Percentiles rank a stretch among this genome's conserved stretches.
phyloP scores from a whole-genome alignment of 2,113 vertebrate species.

The Pseudonaja textilis region DNA sequence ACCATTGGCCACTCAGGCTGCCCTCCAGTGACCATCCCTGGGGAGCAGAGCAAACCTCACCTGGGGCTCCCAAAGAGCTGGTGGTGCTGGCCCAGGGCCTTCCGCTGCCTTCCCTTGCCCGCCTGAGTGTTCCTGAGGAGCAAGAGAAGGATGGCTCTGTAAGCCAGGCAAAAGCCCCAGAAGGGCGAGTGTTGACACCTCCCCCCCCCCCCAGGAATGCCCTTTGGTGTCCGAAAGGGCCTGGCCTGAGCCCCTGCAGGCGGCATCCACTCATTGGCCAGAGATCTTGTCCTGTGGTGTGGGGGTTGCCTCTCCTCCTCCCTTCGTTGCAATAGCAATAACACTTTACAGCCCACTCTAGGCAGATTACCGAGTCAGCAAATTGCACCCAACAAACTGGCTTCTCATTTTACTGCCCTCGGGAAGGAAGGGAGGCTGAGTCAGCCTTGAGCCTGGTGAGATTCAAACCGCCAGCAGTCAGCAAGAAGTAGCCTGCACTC shows the following conservation, averaged over 20 bases:
- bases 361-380: too few relatives aligned
- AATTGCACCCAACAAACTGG: too few relatives aligned
- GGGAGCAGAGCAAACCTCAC: not conserved
- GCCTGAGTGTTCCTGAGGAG: not conserved
- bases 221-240: not conserved
- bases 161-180: not conserved
- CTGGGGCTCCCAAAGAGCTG: not conserved
- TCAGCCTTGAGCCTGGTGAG: too few relatives aligned
- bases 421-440: too few relatives aligned
- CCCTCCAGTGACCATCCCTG: not conserved
- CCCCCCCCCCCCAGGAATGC: not conserved
- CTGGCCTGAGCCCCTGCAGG: not conserved
- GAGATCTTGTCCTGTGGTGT: not conserved
- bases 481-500: too few relatives aligned
- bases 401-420: too few relatives aligned
- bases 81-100: not conserved
- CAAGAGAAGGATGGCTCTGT: not conserved
- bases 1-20: too few relatives aligned
- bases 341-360: too few relatives aligned
- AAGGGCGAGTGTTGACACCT: not conserved
- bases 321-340: not conserved
- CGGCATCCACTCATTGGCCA: not conserved
- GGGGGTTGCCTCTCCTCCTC: not conserved
- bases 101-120: not conserved
- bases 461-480: too few relatives aligned